Evolutionary conservation across 2,113 vertebrate genomes (phyloP).

Genomic region (Micromys minutus): DNA sequence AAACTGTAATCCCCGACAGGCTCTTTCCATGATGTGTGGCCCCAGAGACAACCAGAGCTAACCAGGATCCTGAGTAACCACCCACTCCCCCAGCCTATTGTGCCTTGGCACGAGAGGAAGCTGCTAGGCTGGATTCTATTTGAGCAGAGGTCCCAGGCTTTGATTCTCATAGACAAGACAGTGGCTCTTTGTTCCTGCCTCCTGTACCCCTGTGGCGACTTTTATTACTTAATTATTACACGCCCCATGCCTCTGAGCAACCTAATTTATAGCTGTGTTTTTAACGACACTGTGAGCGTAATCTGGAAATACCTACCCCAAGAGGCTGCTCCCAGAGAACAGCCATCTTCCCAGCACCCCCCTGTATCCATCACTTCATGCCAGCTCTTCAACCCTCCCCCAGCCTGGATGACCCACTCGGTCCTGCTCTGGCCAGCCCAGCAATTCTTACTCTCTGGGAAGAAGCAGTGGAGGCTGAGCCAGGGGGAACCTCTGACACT

Average conservation of each 20-base stretch:
- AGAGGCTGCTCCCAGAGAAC: constrained; percentile 79
- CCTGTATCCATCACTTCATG: constrained; percentile 63
- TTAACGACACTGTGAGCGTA: constrained; percentile 83
- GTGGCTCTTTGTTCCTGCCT: constrained; percentile 78
- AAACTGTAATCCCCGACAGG: neutral
- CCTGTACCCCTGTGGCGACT: constrained; percentile 90
- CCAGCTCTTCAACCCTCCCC: constrained; percentile 64
- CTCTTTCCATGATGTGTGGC: neutral
- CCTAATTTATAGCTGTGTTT: constrained; percentile 86
- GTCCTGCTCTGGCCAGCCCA: neutral
- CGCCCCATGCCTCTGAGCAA: constrained; percentile 90
- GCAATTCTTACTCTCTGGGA: neutral
- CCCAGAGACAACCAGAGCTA: neutral
- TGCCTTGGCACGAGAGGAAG: neutral
- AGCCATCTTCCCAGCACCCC: constrained; percentile 76
- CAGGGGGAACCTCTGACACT: neutral
- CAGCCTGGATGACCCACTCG: constrained; percentile 23
- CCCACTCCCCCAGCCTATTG: neutral
- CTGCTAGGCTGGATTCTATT: neutral
- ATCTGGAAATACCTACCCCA: constrained; percentile 80
- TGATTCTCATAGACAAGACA: constrained; percentile 80
- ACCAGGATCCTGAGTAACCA: neutral
- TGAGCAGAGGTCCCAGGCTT: neutral
- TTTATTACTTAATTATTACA: constrained; percentile 99
- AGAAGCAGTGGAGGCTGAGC: neutral